A percentile compares a stretch with the other conserved stretches of the same genome.
Evolutionary conservation across 2,888 invertebrate species (phyloP).

Genomic region (Lagria hirta): DNA sequence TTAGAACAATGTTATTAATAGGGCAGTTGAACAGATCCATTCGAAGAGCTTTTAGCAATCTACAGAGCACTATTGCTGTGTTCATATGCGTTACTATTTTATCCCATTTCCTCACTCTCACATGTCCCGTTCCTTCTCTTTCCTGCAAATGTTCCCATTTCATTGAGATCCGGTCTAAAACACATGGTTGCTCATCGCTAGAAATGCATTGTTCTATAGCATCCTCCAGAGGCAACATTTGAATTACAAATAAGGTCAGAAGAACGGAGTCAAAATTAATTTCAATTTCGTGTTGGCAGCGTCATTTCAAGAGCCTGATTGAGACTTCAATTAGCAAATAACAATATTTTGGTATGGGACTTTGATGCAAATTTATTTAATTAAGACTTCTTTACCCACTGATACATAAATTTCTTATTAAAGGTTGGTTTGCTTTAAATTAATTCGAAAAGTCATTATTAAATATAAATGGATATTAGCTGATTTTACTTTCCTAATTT

Average conservation of each 20-base stretch:
- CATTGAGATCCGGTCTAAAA: conserved; percentile 29
- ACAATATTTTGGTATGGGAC: conserved; percentile 45
- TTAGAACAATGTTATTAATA: conserved; percentile 17
- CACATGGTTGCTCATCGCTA: conserved; percentile 31
- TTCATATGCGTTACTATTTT: conserved; percentile 12
- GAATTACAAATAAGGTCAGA: conserved; percentile 49
- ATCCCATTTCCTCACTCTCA: conserved; percentile 14
- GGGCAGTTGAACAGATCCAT: conserved; percentile 22
- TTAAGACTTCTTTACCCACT: conserved; percentile 30
- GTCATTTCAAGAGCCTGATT: conserved; percentile 37
- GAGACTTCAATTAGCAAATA: conserved; percentile 45
- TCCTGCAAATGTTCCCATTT: conserved; percentile 29
- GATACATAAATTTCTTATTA: conserved; percentile 24
- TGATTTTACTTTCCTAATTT: conserved; percentile 32
- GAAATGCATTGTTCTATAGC: conserved; percentile 31
- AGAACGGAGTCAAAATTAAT: conserved; percentile 45
- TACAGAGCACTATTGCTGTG: conserved; percentile 12
- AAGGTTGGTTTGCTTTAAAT: conserved; percentile 20
- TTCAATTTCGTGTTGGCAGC: conserved; percentile 45
- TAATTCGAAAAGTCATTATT: conserved; percentile 26
- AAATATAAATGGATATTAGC: conserved; percentile 27
- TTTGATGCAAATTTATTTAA: conserved; percentile 45
- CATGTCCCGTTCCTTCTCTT: conserved; percentile 19
- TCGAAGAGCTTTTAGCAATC: conserved; percentile 11
- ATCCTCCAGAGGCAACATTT: conserved; percentile 40